These are phyloP conservation scores for Phymastichus coffea DNA, from an alignment of 1,140 invertebrate species.

Conservation along the genomic window DNA sequence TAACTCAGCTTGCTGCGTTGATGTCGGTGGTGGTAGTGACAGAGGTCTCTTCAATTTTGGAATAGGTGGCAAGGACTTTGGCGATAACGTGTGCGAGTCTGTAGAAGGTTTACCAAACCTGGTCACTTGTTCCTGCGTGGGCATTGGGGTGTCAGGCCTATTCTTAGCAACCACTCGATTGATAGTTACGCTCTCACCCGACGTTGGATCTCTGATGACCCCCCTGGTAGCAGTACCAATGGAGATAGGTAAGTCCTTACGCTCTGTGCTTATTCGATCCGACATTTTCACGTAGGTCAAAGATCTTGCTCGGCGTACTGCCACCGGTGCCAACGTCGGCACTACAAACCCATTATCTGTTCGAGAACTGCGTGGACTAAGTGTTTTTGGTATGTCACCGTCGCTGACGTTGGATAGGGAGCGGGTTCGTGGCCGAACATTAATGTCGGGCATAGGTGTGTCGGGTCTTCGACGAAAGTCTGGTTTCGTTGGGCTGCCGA, in stretches of 20 bases:
- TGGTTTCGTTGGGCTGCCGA: conserved; percentile 4
- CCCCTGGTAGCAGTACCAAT: background rate
- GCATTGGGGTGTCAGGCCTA: conserved; percentile 40
- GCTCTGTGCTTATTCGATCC: conserved; percentile 4
- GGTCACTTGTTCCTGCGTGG: background rate
- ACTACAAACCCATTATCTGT: conserved; percentile 30
- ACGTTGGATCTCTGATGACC: background rate
- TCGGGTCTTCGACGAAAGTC: conserved; percentile 27
- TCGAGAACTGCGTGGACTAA: conserved; percentile 1
- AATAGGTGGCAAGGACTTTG: background rate
- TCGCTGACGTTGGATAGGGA: conserved; percentile 3
- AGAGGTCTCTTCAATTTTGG: conserved; percentile 5
- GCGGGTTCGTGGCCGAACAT: conserved; percentile 7
- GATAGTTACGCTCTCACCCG: conserved; percentile 1
- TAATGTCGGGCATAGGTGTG: conserved; percentile 32
- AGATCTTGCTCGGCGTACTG: conserved; percentile 8
- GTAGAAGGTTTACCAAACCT: background rate
- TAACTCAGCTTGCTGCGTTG: background rate
- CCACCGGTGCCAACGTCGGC: conserved; percentile 7
- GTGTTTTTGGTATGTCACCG: no score
- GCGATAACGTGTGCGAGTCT: background rate
- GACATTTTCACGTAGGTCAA: conserved; percentile 19
- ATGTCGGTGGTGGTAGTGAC: background rate
- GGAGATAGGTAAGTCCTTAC: background rate
- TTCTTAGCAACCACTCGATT: conserved; percentile 23